Evolutionary conservation across 2,888 invertebrate genomes (phyloP).

Genomic region (Watsonalla cultraria): DNA sequence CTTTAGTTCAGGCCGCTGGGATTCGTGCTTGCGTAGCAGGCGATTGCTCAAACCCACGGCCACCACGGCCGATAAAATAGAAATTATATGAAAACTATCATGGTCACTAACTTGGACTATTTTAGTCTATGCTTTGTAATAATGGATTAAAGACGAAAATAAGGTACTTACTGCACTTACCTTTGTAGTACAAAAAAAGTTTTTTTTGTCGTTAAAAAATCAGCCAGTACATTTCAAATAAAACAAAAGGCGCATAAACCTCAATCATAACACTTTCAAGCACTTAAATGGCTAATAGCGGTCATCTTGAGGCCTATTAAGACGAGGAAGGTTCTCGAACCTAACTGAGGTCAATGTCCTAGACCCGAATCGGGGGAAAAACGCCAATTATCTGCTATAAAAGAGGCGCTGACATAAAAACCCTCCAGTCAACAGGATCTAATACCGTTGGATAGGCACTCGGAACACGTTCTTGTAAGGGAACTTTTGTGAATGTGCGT

Average conservation of each 20-base stretch:
- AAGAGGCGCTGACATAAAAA: conserved; percentile 9
- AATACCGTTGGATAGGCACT: not conserved
- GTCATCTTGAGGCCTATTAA: not conserved
- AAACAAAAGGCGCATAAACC: not conserved
- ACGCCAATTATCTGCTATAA: conserved; percentile 7
- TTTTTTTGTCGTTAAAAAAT: not conserved
- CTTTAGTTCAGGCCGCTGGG: too few species aligned
- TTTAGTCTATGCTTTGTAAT: too few species aligned
- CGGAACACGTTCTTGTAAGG: not conserved
- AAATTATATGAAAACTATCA: too few species aligned
- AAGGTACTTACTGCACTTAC: too few species aligned
- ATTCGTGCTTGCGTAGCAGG: too few species aligned
- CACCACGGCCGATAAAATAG: too few species aligned
- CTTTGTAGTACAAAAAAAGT: too few species aligned
- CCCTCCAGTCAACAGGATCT: conserved; percentile 1
- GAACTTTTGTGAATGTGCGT: not conserved
- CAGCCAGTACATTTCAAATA: not conserved
- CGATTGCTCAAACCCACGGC: too few species aligned
- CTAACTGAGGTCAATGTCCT: conserved; percentile 4
- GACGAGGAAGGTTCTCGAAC: not conserved
- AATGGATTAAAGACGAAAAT: too few species aligned
- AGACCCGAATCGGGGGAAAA: conserved; percentile 8
- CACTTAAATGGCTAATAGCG: not conserved
- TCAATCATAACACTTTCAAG: not conserved
- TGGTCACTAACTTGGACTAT: too few species aligned